These are phyloP conservation scores for Achatina immaculata DNA, from an alignment of 1,140 invertebrate genomes.

Conservation along the genomic window DNA sequence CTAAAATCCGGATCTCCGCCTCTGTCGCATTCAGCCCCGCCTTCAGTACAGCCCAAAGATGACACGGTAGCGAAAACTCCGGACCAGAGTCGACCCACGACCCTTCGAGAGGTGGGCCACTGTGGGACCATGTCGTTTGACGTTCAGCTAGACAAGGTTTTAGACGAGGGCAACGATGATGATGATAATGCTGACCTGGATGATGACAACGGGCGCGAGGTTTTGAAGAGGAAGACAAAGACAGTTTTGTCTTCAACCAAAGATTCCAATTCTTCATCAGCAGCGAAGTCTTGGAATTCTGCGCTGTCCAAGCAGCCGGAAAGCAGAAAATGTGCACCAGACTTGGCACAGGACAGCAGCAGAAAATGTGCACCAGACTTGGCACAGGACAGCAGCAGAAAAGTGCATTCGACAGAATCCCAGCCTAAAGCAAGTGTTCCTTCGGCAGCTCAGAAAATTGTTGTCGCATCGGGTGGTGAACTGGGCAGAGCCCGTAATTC, in stretches of 20 bases:
- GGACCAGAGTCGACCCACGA: not conserved
- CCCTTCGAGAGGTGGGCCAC: not conserved
- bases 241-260: not conserved
- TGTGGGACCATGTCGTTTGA: slow-evolving; percentile 30
- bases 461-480: not conserved
- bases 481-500: not conserved
- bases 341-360: not conserved
- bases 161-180: not conserved
- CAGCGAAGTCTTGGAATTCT: not conserved
- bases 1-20: not conserved
- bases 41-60: slow-evolving; percentile 3
- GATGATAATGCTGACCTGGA: not conserved
- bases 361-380: not conserved
- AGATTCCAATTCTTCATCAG: not conserved
- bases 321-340: not conserved
- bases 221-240: not conserved
- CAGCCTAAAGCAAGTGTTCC: not conserved
- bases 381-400: not conserved
- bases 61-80: not conserved
- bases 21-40: not conserved
- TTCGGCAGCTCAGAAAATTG: not conserved
- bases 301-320: not conserved
- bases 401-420: not conserved
- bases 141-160: not conserved
- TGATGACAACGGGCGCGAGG: not conserved